These are phyloP conservation scores for Flabesymbios commensalis DNA, from an alignment of 2,888 invertebrate species.

Conservation along the genomic window DNA sequence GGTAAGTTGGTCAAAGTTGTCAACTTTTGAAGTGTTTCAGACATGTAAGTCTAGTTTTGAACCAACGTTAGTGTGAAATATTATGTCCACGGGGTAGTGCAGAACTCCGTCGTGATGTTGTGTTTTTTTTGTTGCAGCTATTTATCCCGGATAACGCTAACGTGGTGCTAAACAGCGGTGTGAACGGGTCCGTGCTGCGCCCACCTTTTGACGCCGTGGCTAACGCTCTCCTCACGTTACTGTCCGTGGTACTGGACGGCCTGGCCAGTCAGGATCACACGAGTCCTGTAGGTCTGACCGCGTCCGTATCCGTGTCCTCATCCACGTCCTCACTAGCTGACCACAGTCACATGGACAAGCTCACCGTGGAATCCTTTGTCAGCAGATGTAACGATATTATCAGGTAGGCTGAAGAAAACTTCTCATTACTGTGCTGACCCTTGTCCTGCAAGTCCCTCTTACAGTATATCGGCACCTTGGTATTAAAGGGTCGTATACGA, in stretches of 20 bases:
- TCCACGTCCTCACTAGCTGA: no score
- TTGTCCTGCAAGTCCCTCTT: slow-evolving; percentile 50
- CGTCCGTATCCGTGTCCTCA: neutral
- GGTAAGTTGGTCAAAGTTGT: no score
- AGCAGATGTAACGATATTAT: neutral
- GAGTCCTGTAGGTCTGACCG: slow-evolving; percentile 11
- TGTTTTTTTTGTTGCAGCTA: slow-evolving; percentile 37
- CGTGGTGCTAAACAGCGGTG: slow-evolving; percentile 23
- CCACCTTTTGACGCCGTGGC: slow-evolving; percentile 60
- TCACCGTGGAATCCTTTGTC: neutral
- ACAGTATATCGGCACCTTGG: no score
- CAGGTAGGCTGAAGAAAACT: slow-evolving; percentile 48
- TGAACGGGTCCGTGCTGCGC: slow-evolving; percentile 33
- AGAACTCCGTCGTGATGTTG: neutral
- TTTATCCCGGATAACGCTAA: slow-evolving; percentile 53
- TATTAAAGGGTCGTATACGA: no score
- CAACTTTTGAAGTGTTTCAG: no score
- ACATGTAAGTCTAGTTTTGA: no score
- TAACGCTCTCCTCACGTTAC: slow-evolving; percentile 48
- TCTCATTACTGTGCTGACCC: slow-evolving; percentile 51
- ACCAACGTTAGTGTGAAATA: no score
- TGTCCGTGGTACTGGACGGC: slow-evolving; percentile 49
- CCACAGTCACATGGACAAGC: neutral
- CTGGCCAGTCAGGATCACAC: slow-evolving; percentile 52
- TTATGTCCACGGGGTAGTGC: no score